phyloP scores from a whole-genome alignment of 2,113 vertebrate genomes.

The Blennius ocellaris region DNA sequence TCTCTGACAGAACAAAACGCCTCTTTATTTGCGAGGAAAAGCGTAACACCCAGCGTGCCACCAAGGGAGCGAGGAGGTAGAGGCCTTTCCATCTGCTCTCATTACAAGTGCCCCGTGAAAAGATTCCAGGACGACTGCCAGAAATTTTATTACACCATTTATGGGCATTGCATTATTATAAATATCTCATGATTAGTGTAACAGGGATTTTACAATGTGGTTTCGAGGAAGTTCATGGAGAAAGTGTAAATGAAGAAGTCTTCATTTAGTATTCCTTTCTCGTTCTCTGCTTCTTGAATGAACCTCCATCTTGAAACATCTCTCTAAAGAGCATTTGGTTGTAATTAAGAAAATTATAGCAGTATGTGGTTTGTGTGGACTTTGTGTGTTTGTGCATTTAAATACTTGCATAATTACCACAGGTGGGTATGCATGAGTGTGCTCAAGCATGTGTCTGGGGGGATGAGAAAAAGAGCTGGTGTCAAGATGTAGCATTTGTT shows the following conservation, averaged over 20 bases:
- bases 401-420: constrained; percentile 36
- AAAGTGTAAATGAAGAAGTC: constrained; percentile 51
- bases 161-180: constrained; percentile 64
- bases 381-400: constrained; percentile 36
- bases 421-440: constrained; percentile 15
- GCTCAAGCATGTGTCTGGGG: constrained; percentile 8
- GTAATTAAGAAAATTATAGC: constrained; percentile 40
- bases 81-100: constrained; percentile 53
- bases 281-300: constrained; percentile 29
- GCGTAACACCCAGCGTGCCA: constrained; percentile 45
- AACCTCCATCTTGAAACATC: constrained; percentile 35
- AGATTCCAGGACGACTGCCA: constrained; percentile 62
- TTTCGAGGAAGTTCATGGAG: constrained; percentile 30
- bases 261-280: constrained; percentile 36
- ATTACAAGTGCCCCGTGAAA: constrained; percentile 56
- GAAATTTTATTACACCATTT: constrained; percentile 66
- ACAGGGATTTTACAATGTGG: constrained; percentile 63
- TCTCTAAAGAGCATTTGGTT: constrained; percentile 32
- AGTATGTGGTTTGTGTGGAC: constrained; percentile 30
- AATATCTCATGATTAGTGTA: constrained; percentile 63
- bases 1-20: constrained; percentile 51
- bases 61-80: constrained; percentile 33
- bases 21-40: constrained; percentile 50
- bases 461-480: constrained; percentile 19
- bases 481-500: constrained; percentile 60